phyloP scores from a whole-genome alignment of 2,797 vertebrate species.

The Leptoclinus maculatus region DNA sequence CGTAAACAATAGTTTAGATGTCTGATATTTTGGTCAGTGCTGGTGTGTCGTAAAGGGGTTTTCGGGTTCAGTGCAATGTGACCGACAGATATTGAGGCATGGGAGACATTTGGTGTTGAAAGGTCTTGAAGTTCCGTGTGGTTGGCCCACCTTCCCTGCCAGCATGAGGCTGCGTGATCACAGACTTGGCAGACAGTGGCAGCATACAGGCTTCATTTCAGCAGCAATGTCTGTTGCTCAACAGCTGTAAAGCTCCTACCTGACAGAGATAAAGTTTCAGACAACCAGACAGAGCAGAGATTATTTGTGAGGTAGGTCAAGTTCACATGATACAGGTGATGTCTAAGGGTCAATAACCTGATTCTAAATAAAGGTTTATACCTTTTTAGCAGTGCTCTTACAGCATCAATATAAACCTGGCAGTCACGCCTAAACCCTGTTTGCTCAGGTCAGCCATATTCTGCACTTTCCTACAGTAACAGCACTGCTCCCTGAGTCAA shows the following conservation, averaged over 20 bases:
- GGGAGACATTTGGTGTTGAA: conserved; percentile 57
- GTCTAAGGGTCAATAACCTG: conserved; percentile 19
- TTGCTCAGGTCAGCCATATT: conserved; percentile 5
- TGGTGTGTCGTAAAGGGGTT: conserved; percentile 2
- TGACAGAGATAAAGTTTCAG: conserved; percentile 11
- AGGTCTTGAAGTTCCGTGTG: conserved; percentile 44
- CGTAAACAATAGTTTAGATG: not conserved
- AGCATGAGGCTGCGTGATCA: conserved; percentile 67
- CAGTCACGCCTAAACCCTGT: conserved; percentile 13
- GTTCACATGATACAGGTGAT: not conserved
- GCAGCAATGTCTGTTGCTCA: conserved; percentile 53
- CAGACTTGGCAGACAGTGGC: conserved; percentile 52
- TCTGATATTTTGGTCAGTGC: conserved; percentile 4
- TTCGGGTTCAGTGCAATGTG: conserved; percentile 33
- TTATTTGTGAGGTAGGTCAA: conserved; percentile 37
- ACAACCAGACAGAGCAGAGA: conserved; percentile 22
- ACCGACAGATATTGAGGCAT: conserved; percentile 33
- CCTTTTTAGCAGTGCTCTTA: not conserved
- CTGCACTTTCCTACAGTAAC: conserved; percentile 37
- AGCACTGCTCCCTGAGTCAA: conserved; percentile 63
- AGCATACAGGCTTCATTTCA: conserved; percentile 25
- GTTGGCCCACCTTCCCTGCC: conserved; percentile 33
- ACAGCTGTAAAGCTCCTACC: conserved; percentile 58
- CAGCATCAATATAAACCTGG: not conserved
- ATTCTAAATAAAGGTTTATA: conserved; percentile 23